phyloP scores from a whole-genome alignment of 2,113 vertebrate genomes.

The Calidris pygmaea region DNA sequence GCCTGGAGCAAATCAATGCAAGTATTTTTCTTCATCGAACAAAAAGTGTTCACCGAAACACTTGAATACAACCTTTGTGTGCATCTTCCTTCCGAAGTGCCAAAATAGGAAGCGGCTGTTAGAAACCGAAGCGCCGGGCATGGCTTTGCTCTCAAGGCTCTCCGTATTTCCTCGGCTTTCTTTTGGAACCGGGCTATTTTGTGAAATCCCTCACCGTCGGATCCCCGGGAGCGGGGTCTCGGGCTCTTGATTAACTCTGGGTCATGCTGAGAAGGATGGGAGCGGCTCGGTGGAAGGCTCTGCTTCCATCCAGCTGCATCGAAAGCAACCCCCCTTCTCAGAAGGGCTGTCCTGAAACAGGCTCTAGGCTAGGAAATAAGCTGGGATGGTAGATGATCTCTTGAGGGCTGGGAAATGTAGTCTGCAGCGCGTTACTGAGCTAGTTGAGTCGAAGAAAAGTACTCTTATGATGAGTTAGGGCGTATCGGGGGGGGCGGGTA shows the following conservation, averaged over 20 bases:
- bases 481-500: rapidly evolving
- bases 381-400: not conserved
- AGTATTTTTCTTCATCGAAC: not conserved
- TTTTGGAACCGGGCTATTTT: not conserved
- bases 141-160: not conserved
- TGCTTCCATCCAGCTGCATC: not conserved
- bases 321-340: not conserved
- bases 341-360: not conserved
- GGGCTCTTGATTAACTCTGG: not conserved
- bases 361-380: not conserved
- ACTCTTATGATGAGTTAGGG: rapidly evolving
- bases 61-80: not conserved
- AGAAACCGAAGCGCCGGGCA: not conserved
- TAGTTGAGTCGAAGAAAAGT: not conserved
- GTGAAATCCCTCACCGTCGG: not conserved
- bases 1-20: slow-evolving; percentile 19
- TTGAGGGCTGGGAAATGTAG: no score
- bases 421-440: not conserved
- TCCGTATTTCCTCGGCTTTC: not conserved
- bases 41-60: not conserved
- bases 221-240: not conserved
- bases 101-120: not conserved
- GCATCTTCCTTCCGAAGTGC: not conserved
- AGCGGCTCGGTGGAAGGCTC: not conserved
- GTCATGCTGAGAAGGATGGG: not conserved